Base-by-base conservation (phyloP, 2,797 vertebrate genomes). In the Alosa sapidissima region DNA sequence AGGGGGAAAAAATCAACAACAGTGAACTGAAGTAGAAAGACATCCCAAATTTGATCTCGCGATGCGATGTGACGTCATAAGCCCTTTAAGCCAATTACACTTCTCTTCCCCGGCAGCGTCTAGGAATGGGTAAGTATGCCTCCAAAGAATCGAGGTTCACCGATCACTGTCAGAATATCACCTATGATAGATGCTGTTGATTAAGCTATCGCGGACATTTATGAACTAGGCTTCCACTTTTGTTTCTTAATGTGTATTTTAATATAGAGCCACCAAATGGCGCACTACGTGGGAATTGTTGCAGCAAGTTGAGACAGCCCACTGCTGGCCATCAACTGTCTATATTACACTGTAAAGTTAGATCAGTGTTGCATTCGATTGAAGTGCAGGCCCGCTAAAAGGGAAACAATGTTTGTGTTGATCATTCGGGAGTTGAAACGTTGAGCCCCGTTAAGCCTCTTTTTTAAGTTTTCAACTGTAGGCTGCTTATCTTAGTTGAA, bases 91-190 rank as follows among this genome's bases (percentile, higher is more conserved):
- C 72, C 72, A 78, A 47, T 78, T 8, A 45, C 16, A 13, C 45
- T 47, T 8, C 72, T 47, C 72, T 78, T 2, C 3, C 60, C 60
- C 24, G 9, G 7, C 24, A 41, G 5, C 72, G 16, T 41, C 6
- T 21, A 45, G 45, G 41, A 78, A 78, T 78, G 72, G 72, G 72
- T 78, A 78, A 78, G 72, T 78, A 10, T 47, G 14, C 16, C 41
- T 13, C 16, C 0, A 45, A 47, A 36, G 2, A 19, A 45, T 9
- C 19, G 1, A 9, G 36, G 6, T 78, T 19, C 41, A 75, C 41
- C 11, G 13, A 41, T 13, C 68, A 33, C 19, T 58, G 36, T 78
- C 7, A 45, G 36, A 47, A 14, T 47, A 0, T 47, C 41, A 41
- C 41, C 4, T 41, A 41, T 41, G 2, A 41, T 41, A 41, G 41